Evolutionary conservation across 2,113 vertebrate species (phyloP).

Genomic region (Cephalophus harveyi): DNA sequence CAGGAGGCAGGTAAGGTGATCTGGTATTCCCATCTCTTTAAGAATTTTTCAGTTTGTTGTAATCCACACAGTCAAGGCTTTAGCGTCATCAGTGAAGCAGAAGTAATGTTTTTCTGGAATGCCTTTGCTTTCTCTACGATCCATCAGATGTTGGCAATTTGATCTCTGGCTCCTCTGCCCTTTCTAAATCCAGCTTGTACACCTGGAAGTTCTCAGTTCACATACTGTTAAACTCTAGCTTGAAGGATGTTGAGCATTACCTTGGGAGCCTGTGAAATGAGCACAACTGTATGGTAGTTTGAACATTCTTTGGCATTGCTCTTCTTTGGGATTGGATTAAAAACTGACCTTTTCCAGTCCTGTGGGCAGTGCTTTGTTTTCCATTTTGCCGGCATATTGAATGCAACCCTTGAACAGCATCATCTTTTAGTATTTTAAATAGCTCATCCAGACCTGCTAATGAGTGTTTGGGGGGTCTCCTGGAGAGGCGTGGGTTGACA

Average conservation of each 20-base stretch:
- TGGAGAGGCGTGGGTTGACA: neutral
- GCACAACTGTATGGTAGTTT: neutral
- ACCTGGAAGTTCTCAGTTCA: neutral
- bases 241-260: neutral
- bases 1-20: neutral
- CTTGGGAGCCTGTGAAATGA: neutral
- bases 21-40: neutral
- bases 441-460: neutral
- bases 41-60: neutral
- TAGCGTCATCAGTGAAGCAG: neutral
- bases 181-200: neutral
- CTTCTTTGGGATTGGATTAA: neutral
- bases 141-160: neutral
- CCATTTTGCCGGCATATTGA: fast-evolving
- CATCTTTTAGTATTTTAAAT: neutral
- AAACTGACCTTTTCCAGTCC: neutral
- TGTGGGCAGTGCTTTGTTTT: neutral
- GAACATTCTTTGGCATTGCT: neutral
- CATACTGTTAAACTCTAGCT: neutral
- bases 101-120: neutral
- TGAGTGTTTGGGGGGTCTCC: neutral
- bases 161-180: neutral
- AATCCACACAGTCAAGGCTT: neutral
- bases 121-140: neutral
- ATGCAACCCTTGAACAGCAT: neutral